phyloP scores from a whole-genome alignment of 2,888 invertebrate genomes.

The Chironomus tentans region DNA sequence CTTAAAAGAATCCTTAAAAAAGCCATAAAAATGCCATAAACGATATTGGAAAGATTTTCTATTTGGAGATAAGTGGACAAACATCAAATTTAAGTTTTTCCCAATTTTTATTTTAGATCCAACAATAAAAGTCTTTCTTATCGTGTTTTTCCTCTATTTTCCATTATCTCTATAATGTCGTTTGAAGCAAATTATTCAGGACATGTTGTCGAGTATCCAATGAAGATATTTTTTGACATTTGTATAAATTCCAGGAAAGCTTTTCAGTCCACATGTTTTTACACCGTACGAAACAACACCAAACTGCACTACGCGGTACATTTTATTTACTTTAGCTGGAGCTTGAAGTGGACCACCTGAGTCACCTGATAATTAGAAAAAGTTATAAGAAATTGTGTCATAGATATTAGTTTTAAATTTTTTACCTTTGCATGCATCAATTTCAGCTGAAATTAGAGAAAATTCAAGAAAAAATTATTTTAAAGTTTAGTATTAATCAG shows the following conservation, averaged over 20 bases:
- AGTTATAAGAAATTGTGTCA: background rate
- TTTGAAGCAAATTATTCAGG: background rate
- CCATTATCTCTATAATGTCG: too few relatives aligned
- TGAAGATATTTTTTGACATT: background rate
- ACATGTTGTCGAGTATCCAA: conserved; percentile 16
- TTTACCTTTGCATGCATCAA: conserved; percentile 30
- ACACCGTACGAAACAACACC: conserved; percentile 35
- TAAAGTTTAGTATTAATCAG: too few relatives aligned
- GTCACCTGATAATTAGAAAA: conserved; percentile 33
- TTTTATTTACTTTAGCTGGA: conserved; percentile 28
- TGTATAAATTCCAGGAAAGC: conserved; percentile 20
- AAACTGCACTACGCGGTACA: conserved; percentile 29
- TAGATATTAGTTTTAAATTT: background rate
- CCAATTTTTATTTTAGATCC: too few relatives aligned
- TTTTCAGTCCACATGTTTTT: conserved; percentile 30
- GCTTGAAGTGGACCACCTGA: conserved; percentile 35
- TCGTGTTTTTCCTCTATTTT: too few relatives aligned
- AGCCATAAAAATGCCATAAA: background rate
- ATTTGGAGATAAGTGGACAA: too few relatives aligned
- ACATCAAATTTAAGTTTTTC: too few relatives aligned
- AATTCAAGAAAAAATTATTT: too few relatives aligned
- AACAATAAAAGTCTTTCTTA: too few relatives aligned
- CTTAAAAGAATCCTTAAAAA: background rate
- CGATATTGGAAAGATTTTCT: background rate
- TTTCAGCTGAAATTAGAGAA: conserved; percentile 27